Percentiles rank a stretch among this genome's conserved stretches.
Evolutionary conservation across 1,140 invertebrate genomes (phyloP).

Genomic region (Adelges cooleyi): DNA sequence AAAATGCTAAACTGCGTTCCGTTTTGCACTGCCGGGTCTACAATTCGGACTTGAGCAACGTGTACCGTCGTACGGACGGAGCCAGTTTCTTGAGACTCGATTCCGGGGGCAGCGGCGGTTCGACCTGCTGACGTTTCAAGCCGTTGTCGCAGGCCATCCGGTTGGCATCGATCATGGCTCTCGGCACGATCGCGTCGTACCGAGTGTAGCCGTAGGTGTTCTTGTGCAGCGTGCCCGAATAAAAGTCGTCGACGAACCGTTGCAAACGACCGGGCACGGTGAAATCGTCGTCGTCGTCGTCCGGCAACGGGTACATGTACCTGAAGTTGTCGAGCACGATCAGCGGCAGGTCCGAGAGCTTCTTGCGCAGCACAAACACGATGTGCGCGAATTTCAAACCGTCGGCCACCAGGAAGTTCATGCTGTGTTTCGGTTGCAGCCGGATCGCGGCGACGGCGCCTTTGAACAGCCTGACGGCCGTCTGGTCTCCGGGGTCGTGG

Average conservation of each 20-base stretch:
- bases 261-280: constrained; percentile 69
- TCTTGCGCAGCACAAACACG: constrained; percentile 92
- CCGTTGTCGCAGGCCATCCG: not conserved
- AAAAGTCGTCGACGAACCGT: constrained; percentile 83
- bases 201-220: too few relatives aligned
- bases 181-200: constrained; percentile 94
- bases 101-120: constrained; percentile 74
- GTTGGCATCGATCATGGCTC: too few relatives aligned
- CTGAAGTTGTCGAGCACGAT: constrained; percentile 98
- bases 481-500: constrained; percentile 73
- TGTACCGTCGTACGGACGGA: constrained; percentile 93
- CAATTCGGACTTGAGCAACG: constrained; percentile 44
- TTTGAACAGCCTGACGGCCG: constrained; percentile 77
- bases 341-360: constrained; percentile 75
- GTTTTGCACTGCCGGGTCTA: too few relatives aligned
- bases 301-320: constrained; percentile 95
- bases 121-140: not conserved
- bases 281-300: constrained; percentile 61
- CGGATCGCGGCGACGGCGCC: constrained; percentile 53
- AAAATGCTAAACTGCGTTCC: too few relatives aligned
- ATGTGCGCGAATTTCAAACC: constrained; percentile 95
- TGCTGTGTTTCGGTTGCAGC: constrained; percentile 52
- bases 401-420: constrained; percentile 95
- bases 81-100: constrained; percentile 94
- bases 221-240: constrained; percentile 96